Conservation (phyloP, 2,888 invertebrate genomes). For the Melanargia galathea region DNA sequence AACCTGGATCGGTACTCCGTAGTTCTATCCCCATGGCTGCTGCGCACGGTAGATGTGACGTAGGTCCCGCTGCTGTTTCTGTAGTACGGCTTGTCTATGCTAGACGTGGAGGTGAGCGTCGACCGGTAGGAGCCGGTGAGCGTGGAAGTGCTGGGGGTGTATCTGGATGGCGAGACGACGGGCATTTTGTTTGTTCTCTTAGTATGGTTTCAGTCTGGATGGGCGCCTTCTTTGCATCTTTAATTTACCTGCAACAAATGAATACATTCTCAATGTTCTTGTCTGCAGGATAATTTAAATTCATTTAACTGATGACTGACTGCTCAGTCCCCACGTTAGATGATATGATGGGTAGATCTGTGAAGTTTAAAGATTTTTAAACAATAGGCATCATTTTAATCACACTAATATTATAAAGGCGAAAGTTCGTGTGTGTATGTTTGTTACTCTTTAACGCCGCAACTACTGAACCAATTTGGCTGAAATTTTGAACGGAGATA, state of each 20-base stretch:
- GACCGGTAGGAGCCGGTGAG: conserved; percentile 77
- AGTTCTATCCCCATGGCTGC: conserved; percentile 61
- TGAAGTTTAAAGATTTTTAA: no score
- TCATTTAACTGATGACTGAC: no score
- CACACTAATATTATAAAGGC: no score
- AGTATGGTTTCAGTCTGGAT: conserved; percentile 60
- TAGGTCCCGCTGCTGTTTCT: conserved; percentile 71
- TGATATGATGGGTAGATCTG: no score
- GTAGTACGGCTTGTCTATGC: conserved; percentile 81
- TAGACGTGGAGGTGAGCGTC: conserved; percentile 70
- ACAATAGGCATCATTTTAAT: no score
- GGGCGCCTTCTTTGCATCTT: conserved; percentile 69
- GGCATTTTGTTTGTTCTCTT: conserved; percentile 70
- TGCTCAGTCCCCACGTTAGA: no score
- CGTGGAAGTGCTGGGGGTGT: conserved; percentile 66
- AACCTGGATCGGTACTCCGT: conserved; percentile 69
- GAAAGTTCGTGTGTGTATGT: no score
- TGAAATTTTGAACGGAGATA: no score
- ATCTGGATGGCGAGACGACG: conserved; percentile 82
- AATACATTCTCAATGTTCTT: not conserved
- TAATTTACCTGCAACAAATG: conserved; percentile 58
- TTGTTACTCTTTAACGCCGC: no score
- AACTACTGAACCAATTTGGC: no score
- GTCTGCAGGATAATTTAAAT: no score
- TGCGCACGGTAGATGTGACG: conserved; percentile 61